Percentiles rank a stretch among this genome's conserved stretches.
phyloP scores from a whole-genome alignment of 1,140 invertebrate genomes.

The Ceratina calcarata region DNA sequence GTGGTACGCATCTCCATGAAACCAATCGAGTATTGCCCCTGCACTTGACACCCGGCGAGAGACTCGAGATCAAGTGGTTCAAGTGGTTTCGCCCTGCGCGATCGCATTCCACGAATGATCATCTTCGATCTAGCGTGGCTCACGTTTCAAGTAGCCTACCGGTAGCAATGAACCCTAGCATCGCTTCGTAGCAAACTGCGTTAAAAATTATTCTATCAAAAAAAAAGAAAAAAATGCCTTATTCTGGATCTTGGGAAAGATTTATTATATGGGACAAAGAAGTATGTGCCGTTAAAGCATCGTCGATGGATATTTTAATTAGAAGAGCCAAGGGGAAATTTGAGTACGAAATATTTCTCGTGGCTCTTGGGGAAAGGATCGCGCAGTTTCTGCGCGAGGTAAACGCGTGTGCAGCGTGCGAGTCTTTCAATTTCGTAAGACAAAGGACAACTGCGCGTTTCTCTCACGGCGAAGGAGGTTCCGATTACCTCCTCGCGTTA shows the following conservation, averaged over 20 bases:
- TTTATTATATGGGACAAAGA: background rate
- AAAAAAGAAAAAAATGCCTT: too few relatives aligned
- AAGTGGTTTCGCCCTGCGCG: constrained; percentile 29
- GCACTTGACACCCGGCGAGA: constrained; percentile 40
- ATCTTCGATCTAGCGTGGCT: background rate
- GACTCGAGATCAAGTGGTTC: constrained; percentile 47
- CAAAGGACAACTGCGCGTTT: constrained; percentile 40
- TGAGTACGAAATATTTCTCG: background rate
- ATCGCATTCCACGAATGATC: constrained; percentile 41
- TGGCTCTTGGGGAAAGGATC: background rate
- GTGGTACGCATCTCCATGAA: constrained; percentile 33
- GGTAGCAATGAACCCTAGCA: too few relatives aligned
- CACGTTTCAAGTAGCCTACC: too few relatives aligned
- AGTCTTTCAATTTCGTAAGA: constrained; percentile 46
- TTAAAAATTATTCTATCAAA: too few relatives aligned
- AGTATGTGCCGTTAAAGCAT: too few relatives aligned
- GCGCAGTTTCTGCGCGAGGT: background rate
- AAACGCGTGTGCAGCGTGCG: constrained; percentile 27
- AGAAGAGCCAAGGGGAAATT: background rate
- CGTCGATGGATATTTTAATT: constrained; percentile 9
- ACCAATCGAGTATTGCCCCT: constrained; percentile 27
- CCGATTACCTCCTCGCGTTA: constrained; percentile 53
- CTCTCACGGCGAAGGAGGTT: background rate
- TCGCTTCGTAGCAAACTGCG: too few relatives aligned
- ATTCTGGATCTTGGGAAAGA: background rate